Base-by-base conservation (phyloP, 2,113 vertebrate species). In the Neoarius graeffei region DNA sequence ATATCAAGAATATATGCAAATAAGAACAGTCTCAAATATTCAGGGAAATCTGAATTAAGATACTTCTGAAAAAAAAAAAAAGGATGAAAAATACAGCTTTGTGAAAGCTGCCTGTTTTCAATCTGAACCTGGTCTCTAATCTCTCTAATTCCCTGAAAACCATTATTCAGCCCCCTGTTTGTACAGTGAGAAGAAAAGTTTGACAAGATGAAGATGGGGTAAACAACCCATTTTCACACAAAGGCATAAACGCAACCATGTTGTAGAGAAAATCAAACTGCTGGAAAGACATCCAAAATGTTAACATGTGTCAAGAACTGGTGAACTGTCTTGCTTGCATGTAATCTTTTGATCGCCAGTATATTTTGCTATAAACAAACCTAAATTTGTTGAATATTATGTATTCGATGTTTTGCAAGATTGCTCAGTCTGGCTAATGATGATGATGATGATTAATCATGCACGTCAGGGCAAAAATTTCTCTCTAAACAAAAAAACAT, bases 61-160 rank as follows among this genome's bases (percentile, higher is more conserved):
- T 66, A 30, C 23, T 54, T 83, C 67, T 30, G 20, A 54, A 59
- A 35, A 42, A 42, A 42, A 42, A 42, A 42, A 42, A 42, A 57
- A 85, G 3, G 6, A 17, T 35, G 14, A 20, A 27, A 57, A 50
- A 83, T 14, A 77, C 69, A 79, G 73, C 66, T 80, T 77, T 35
- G 81, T 84, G 54, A 83, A 88, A 83, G 54, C 83, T 64, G 87
- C 82, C 83, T 84, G 89, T 86, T 91, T 91, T 89, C 71, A 92
- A 87, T 91, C 89, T 81, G 81, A 54, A 77, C 77, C 57, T 54
- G 48, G 59, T 86, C 81, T 83, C 67, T 88, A 86, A 80, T 67
- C 84, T 69, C 76, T 62, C 62, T 81, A 82, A 14, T 81, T 74
- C 74, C 69, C 81, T 79, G 69, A 90, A 91, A 88, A 82, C 35